Evolutionary conservation across 1,140 invertebrate genomes (phyloP).

Genomic region (Coptotermes formosanus): DNA sequence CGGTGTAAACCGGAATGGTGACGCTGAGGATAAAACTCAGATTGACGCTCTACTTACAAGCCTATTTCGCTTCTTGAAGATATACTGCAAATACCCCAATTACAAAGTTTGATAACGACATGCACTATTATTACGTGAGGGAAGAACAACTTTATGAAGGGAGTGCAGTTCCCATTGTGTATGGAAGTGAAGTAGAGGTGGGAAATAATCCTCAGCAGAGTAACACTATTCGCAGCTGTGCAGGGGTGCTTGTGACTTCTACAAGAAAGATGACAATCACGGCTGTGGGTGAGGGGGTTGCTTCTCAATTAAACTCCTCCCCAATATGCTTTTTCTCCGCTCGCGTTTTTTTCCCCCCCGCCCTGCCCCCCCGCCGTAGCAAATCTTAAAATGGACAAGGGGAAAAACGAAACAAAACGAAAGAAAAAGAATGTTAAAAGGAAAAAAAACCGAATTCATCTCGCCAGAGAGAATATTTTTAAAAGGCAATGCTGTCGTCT

Average conservation of each 20-base stretch:
- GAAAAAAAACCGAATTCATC: background rate
- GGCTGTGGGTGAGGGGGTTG: background rate
- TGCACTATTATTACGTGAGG: background rate
- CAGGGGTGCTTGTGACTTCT: background rate
- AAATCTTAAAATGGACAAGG: background rate
- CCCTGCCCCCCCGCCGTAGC: background rate
- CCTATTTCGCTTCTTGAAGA: background rate
- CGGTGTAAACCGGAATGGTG: too few relatives aligned
- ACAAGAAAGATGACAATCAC: too few relatives aligned
- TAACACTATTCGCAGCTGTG: background rate
- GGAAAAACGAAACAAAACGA: background rate
- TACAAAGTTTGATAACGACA: background rate
- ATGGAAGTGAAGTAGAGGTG: background rate
- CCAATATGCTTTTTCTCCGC: background rate
- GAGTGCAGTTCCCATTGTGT: background rate
- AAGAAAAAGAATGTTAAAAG: background rate
- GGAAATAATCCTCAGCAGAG: background rate
- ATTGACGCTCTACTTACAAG: background rate
- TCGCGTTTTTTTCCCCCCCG: background rate
- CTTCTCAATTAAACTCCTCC: constrained; percentile 8
- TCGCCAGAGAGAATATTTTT: background rate
- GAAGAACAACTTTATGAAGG: background rate
- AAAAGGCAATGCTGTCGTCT: background rate
- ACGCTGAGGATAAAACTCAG: background rate
- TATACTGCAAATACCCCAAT: background rate